Evolutionary conservation across 1,140 invertebrate species (phyloP).

Genomic region (Piezodorus guildinii): DNA sequence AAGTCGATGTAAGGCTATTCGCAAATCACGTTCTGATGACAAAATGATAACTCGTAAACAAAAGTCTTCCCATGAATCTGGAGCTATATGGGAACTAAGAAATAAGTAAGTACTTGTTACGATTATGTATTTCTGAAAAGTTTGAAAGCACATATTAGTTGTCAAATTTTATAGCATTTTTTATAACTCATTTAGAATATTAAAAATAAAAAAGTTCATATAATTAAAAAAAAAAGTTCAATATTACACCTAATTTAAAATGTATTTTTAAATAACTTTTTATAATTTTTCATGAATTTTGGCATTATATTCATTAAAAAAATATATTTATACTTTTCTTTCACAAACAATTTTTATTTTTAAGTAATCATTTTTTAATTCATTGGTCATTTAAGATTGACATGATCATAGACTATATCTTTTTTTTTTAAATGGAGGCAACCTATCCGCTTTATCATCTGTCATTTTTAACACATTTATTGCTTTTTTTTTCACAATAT

Average conservation of each 20-base stretch:
- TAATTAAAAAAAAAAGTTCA: no score
- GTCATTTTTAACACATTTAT: neutral
- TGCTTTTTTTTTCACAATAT: neutral
- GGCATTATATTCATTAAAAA: no score
- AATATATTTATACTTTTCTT: neutral
- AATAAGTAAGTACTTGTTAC: constrained; percentile 34
- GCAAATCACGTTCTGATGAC: constrained; percentile 43
- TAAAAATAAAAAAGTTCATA: no score
- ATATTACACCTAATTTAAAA: no score
- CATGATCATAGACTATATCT: neutral
- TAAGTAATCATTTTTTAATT: neutral
- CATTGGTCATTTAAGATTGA: neutral
- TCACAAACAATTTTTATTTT: neutral
- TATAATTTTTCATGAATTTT: no score
- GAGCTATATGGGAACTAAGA: constrained; percentile 48
- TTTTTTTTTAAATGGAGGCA: neutral
- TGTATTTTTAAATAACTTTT: no score
- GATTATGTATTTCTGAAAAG: constrained; percentile 31
- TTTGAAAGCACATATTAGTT: constrained; percentile 32
- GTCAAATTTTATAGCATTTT: no score
- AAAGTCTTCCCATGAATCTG: constrained; percentile 44
- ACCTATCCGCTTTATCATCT: neutral
- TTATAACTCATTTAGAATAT: no score
- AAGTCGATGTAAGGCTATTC: constrained; percentile 62
- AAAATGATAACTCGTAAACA: constrained; percentile 39